These are phyloP conservation scores for Caerostris extrusa DNA, from an alignment of 1,140 invertebrate genomes.

Conservation along the genomic window DNA sequence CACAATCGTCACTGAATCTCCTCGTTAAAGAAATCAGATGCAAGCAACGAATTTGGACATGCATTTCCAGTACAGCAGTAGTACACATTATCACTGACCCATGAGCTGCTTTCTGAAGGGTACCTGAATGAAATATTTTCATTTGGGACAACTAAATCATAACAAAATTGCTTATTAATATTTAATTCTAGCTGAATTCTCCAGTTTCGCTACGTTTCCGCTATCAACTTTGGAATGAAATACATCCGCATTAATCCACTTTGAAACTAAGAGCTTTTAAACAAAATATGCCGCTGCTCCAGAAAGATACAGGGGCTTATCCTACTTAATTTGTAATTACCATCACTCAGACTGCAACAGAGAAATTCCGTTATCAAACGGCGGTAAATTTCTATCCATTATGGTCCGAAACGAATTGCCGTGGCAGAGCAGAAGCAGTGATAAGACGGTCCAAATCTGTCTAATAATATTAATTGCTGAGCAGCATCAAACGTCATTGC, in stretches of 20 bases:
- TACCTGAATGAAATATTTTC: too few species aligned
- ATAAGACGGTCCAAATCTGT: conserved; percentile 1
- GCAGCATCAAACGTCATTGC: not conserved
- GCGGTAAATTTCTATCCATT: not conserved
- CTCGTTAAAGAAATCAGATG: too few species aligned
- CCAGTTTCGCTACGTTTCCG: too few species aligned
- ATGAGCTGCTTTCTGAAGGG: too few species aligned
- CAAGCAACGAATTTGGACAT: too few species aligned
- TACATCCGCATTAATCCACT: not conserved
- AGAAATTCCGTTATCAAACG: not conserved
- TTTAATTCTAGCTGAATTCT: too few species aligned
- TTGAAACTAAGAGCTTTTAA: not conserved
- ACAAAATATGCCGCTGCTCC: not conserved
- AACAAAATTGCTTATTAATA: too few species aligned
- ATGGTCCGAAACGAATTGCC: not conserved
- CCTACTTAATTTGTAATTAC: not conserved
- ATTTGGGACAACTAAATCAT: too few species aligned
- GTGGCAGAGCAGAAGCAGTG: not conserved
- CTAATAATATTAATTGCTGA: conserved; percentile 11
- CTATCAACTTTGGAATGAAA: too few species aligned
- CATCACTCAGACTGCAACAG: not conserved
- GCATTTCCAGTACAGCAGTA: too few species aligned
- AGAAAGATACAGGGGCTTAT: not conserved
- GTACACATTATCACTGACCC: too few species aligned
- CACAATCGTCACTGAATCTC: too few species aligned